phyloP scores from a whole-genome alignment of 2,888 invertebrate species.

The Stomorhina lunata region DNA sequence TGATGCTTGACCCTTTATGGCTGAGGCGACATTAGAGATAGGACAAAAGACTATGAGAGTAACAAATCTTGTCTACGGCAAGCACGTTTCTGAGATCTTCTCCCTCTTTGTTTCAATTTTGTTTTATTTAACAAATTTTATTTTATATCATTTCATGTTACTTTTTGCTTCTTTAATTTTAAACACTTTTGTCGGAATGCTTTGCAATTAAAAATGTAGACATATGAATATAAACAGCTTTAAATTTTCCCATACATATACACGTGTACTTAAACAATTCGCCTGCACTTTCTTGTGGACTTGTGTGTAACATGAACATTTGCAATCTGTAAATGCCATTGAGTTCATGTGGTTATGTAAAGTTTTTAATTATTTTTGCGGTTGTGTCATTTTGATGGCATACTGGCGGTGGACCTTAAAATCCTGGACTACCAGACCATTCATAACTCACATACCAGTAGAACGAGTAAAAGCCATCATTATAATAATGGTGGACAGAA shows the following conservation, averaged over 20 bases:
- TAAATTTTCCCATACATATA: neutral
- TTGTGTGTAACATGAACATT: neutral
- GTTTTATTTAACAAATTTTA: slow-evolving; percentile 10
- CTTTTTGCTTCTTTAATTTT: slow-evolving; percentile 18
- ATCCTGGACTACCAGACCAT: neutral
- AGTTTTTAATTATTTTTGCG: slow-evolving; percentile 65
- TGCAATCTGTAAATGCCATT: slow-evolving; percentile 46
- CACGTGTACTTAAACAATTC: neutral
- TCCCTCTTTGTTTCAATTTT: slow-evolving; percentile 18
- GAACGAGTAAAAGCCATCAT: slow-evolving; percentile 35
- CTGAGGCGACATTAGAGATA: neutral
- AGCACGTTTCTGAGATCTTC: slow-evolving; percentile 55
- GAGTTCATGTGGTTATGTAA: slow-evolving; percentile 57
- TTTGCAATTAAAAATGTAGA: slow-evolving; percentile 21
- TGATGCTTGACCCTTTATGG: slow-evolving; percentile 24
- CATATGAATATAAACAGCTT: slow-evolving; percentile 1
- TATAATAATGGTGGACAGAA: slow-evolving; percentile 42
- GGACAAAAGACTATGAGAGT: slow-evolving; percentile 11
- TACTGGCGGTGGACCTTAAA: slow-evolving; percentile 22
- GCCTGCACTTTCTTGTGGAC: too few relatives aligned
- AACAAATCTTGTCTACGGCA: slow-evolving; percentile 33
- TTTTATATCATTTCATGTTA: slow-evolving; percentile 13
- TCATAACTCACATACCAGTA: neutral
- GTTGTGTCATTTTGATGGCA: slow-evolving; percentile 55
- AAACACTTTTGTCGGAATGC: slow-evolving; percentile 43